Evolutionary conservation across 2,888 invertebrate genomes (phyloP), one percentile per base, ranked within the genome.

Genomic region (Athalia rosae): DNA sequence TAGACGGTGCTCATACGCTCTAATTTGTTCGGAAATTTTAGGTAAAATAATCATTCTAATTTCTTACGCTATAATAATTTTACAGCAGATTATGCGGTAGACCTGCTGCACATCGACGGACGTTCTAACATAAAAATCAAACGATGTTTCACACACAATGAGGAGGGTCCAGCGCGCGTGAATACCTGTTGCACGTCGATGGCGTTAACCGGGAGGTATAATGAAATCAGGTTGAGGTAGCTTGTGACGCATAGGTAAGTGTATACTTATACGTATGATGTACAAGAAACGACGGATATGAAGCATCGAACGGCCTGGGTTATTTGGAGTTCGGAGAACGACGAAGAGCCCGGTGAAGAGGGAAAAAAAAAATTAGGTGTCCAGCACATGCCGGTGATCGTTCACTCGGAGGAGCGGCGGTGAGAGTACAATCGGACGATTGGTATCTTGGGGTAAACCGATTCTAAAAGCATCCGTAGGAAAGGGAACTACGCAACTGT

Each of bases 401-500:
- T 28, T 62, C 28, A 56, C 50, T 28, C 76, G 69, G 56, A 77
- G 69, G 28, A 79, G 79, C 80, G 80, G 43, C 77, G 76, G 28
- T 28, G 28, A 28, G 28, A 28, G 28, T 28, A 28, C 1, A 28
- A 28, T 76, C 79, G 58, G 77, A 64, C 76, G 69, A 62, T 43
- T 45, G 61, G 53, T 69, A 48, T 4, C 77, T 69, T 43, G 71
- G 56, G 41, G 78, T 41, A 47, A 15, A 48, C 28, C 79, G 79
- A 76, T 53, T 9, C 1, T n/a, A 43, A 61, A 47, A 11, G 56
- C 47, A 76, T 80, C 62, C 73, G 77, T 73, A 59, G 62, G 58
- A 41, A 80, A 80, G 66, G 76, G 78, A 76, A 64, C 76, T 76
- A 76, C 66, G 76, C 76, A 76, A 69, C 77, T 77, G 69, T 45